Evolutionary conservation across 2,113 vertebrate species (phyloP).

Genomic region (Numenius arquata): DNA sequence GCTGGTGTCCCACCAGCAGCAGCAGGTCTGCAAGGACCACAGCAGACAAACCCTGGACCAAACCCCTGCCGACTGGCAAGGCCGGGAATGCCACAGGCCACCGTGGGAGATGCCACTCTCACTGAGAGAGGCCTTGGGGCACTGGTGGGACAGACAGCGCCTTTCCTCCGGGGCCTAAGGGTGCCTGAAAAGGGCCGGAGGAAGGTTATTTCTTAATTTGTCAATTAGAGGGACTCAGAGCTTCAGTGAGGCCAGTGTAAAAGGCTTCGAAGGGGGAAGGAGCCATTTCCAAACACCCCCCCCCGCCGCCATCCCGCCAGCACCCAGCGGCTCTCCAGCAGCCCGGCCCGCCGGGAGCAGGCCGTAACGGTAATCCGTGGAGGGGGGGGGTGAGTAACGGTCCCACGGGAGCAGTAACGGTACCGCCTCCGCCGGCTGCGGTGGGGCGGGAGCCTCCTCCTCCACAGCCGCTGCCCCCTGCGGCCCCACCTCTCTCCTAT

Average conservation of each 20-base stretch:
- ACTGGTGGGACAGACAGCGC: fast-evolving
- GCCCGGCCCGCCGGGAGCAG: too few relatives aligned
- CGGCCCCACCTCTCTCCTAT: fast-evolving
- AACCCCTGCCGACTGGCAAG: not conserved
- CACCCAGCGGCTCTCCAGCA: too few relatives aligned
- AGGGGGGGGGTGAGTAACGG: fast-evolving
- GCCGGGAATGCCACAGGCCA: fast-evolving
- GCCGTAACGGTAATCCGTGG: too few relatives aligned
- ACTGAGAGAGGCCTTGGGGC: not conserved
- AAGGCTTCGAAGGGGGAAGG: too few relatives aligned
- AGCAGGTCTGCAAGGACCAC: not conserved
- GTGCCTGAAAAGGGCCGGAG: too few relatives aligned
- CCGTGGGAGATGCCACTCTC: too few relatives aligned
- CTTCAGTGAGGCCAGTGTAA: fast-evolving
- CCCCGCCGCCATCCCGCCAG: too few relatives aligned
- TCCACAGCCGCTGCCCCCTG: too few relatives aligned
- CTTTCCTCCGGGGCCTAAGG: not conserved
- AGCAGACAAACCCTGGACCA: not conserved
- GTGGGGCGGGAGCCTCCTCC: fast-evolving
- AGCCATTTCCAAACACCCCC: not conserved
- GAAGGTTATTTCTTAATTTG: fast-evolving
- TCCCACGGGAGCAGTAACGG: not conserved
- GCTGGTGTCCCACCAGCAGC: not conserved
- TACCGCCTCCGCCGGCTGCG: fast-evolving
- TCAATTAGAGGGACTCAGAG: not conserved